Base-by-base conservation (phyloP, 1,140 invertebrate genomes). In the Drosophila fuyamai region DNA sequence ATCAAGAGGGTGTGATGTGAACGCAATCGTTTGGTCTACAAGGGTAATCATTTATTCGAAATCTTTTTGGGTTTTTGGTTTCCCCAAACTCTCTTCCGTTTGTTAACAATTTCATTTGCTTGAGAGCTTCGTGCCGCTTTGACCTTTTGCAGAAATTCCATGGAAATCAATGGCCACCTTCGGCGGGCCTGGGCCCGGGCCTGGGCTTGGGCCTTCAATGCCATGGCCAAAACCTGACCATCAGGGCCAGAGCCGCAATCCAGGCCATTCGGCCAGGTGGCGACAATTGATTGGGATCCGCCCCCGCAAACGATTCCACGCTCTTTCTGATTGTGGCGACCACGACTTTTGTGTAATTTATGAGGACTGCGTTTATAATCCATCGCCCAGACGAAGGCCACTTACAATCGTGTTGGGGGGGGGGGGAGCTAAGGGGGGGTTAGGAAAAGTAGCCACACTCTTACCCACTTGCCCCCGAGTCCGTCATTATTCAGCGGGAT, bases 111-210 rank as follows among this genome's bases (percentile, higher is more conserved):
- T 63, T 16, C 43, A 38, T 48, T 44, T 23, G 41, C 14, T 47
- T 14, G 41, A 47, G 48, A 13, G 50, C 61, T 56, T 62, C 59
- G 53, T 46, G 54, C 35, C 40, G 18, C 46, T 66, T 51, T 76
- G 62, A 76, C 73, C 73, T 76, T 75, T 76, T 32, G 48, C 44
- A 57, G 51, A 71, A 71, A 58, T 71, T 71, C 67, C 67, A 58
- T 50, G 53, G 65, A 71, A 71, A 71, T 71, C 67, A 71, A 70
- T 70, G 67, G 38, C 12, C 48, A 53, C 48, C 63, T 48, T 48
- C 14, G 46, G 61, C 23, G 43, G 47, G 46, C 58, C 29, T 32
- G 18, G 36, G 36, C 4, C 44, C 23, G 18, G 18, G 16, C 40
- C 13, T 10, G 1, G 36, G 44, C 9, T 9, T 6, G 18, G 3